A percentile compares a stretch with the other conserved stretches of the same genome.
These are phyloP conservation scores for Prionailurus viverrinus DNA, from an alignment of 2,113 vertebrate genomes.

Conservation along the genomic window DNA sequence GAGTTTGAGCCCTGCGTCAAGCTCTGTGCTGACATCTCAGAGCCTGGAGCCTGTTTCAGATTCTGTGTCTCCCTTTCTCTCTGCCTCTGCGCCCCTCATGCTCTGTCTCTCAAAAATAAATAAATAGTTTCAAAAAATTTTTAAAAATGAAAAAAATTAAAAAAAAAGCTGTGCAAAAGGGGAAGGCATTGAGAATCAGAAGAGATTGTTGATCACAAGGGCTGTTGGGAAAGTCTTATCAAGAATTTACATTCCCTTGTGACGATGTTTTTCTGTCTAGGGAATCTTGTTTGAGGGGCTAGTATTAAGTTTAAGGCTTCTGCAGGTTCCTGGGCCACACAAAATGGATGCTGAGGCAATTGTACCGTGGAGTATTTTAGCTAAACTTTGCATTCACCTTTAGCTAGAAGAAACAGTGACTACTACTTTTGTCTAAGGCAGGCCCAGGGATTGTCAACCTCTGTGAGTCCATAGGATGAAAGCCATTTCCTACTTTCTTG, in stretches of 20 bases:
- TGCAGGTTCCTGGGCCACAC: background rate
- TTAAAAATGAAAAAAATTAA: too few species aligned
- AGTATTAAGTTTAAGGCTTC: background rate
- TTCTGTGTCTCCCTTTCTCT: too few species aligned
- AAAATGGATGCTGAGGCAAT: background rate
- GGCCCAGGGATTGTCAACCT: background rate
- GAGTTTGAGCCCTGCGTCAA: too few species aligned
- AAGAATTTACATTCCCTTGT: background rate
- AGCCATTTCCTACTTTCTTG: background rate
- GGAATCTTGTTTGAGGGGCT: background rate
- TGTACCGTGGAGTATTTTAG: background rate
- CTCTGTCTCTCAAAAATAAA: too few species aligned
- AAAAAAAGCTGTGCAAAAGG: background rate
- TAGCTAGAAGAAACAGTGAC: background rate
- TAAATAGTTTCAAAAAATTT: too few species aligned
- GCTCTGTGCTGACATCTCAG: too few species aligned
- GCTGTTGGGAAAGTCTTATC: background rate
- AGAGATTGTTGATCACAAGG: background rate
- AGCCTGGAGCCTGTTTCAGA: too few species aligned
- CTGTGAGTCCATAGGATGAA: background rate
- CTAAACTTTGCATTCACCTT: background rate
- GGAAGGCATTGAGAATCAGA: background rate
- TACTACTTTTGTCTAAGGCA: background rate
- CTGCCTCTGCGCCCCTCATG: too few species aligned
- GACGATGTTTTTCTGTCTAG: background rate